These are phyloP conservation scores for Salvelinus alpinus DNA, from an alignment of 2,113 vertebrate genomes.

Conservation along the genomic window DNA sequence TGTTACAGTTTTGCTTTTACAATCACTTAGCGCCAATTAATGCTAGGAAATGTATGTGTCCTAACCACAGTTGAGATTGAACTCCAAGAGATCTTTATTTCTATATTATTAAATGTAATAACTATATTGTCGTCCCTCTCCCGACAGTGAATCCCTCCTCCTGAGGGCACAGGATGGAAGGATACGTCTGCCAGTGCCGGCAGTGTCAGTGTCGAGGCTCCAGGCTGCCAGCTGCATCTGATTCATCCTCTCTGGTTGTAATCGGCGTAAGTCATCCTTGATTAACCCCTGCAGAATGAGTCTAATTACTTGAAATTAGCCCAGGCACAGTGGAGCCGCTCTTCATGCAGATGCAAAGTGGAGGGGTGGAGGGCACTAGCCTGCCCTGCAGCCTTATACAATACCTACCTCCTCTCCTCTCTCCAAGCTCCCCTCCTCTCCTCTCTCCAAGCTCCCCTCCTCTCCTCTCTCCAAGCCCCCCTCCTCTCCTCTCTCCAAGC, in stretches of 20 bases:
- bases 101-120: no score
- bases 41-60: no score
- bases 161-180: not conserved
- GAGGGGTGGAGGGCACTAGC: slow-evolving; percentile 26
- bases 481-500: no score
- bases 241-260: slow-evolving; percentile 37
- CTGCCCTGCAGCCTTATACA: not conserved
- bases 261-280: slow-evolving; percentile 70
- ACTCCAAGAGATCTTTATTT: no score
- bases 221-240: slow-evolving; percentile 3
- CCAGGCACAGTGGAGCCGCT: slow-evolving; percentile 47
- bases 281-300: slow-evolving; percentile 72
- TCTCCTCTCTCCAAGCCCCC: no score
- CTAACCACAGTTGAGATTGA: no score
- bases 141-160: not conserved
- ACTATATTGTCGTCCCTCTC: not conserved
- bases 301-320: slow-evolving; percentile 77
- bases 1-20: no score
- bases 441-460: no score
- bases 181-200: slow-evolving; percentile 27
- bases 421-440: no score
- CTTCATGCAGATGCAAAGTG: slow-evolving; percentile 47
- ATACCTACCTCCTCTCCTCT: not conserved
- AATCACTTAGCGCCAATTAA: no score
- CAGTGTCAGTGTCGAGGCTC: not conserved